A percentile compares a stretch with the other conserved stretches of the same genome.
Conservation (phyloP, 2,888 invertebrate species). For the Chorisops tibialis region DNA sequence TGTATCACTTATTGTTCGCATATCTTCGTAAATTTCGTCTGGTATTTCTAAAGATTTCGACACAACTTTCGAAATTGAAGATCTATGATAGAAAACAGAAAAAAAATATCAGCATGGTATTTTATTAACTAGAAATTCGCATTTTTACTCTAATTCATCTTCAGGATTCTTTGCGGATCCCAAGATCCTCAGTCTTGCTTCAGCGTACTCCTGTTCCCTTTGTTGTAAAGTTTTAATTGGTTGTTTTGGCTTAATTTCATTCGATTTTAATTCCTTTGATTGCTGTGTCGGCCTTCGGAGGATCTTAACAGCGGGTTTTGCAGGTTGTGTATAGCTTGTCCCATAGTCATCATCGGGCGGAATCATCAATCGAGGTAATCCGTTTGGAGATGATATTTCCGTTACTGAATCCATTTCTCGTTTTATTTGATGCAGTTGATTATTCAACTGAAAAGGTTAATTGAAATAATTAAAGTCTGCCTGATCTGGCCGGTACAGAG, state of each 20-base stretch:
- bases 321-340: conserved; percentile 70
- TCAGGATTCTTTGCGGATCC: conserved; percentile 81
- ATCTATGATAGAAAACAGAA: conserved; percentile 25
- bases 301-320: conserved; percentile 80
- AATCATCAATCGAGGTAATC: conserved; percentile 67
- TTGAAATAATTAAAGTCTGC: background rate
- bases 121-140: conserved; percentile 11
- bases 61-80: conserved; percentile 31
- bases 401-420: conserved; percentile 12
- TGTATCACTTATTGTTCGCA: background rate
- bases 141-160: conserved; percentile 59
- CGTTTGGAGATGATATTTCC: conserved; percentile 36
- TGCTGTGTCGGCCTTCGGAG: conserved; percentile 67
- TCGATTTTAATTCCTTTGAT: conserved; percentile 57
- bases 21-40: background rate
- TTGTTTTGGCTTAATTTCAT: conserved; percentile 65
- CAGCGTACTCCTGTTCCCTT: conserved; percentile 90
- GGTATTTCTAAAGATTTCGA: conserved; percentile 4
- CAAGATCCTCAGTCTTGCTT: conserved; percentile 84
- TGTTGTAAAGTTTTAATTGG: conserved; percentile 83
- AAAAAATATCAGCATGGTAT: conserved; percentile 1
- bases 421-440: conserved; percentile 28
- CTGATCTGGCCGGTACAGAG: background rate
- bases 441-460: conserved; percentile 24
- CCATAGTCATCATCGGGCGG: conserved; percentile 74